Base-by-base conservation (phyloP, 2,113 vertebrate species). In the Sitta europaea region DNA sequence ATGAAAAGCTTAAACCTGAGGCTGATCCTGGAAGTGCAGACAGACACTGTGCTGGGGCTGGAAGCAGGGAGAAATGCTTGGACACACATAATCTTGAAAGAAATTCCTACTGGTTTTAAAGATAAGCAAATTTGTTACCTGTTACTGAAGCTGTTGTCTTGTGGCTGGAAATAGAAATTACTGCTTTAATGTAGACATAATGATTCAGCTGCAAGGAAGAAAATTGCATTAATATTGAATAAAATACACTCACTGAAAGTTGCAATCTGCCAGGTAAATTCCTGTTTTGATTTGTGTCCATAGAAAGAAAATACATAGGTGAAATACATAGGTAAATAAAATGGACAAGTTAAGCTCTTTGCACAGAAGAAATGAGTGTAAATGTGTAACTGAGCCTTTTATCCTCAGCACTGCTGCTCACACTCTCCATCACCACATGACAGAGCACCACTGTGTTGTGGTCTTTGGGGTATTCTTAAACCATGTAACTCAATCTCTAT, bases 141-240 rank as follows among this genome's bases (percentile, higher is more conserved):
- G 95, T 96, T 66, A 98, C 98, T 66, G 98, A 95, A 54, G 98
- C 98, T 6, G 97, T 97, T 9, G 84, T 77, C 45, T 98, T 92
- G 3, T 98, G 98, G 87, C 97, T 98, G 61, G 98, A 98, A 77
- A 98, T 93, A 66, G 98, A 98, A 93, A 98, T 96, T 70, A 98
- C 68, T 45, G 95, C 96, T 92, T 95, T 98, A 80, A 98, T 89
- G 55, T 96, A 97, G 54, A 97, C 88, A 38, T 97, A 98, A 96
- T 98, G 98, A 94, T 98, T 98, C 65, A 98, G 94, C 98, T 98
- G 50, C 97, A 98, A 93, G 91, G 24, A n/a, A 76, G 48, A 88
- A 62, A 54, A 81, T 68, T 40, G n/a, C 36, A 48, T 67, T 57
- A 76, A 59, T 91, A 81, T 27, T 87, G 29, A 45, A 62, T 71